Conservation (phyloP, 1,140 invertebrate genomes). For the Sogatella furcifera region DNA sequence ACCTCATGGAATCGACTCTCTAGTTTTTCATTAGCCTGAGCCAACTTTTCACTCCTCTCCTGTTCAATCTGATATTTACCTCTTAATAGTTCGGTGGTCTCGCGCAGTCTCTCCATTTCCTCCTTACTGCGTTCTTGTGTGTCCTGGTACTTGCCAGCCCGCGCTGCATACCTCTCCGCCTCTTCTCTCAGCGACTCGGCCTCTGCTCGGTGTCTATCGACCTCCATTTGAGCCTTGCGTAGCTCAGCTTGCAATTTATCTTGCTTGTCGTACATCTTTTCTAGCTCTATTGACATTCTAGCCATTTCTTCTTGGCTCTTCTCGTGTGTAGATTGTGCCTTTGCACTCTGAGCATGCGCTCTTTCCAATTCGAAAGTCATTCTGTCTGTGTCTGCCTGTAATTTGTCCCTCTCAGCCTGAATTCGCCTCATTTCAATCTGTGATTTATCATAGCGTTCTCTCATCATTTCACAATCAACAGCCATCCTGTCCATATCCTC, state of each 20-base stretch:
- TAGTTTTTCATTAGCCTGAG: conserved; percentile 41
- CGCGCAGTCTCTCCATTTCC: conserved; percentile 65
- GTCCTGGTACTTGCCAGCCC: conserved; percentile 69
- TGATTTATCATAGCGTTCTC: conserved; percentile 81
- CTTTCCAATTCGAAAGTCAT: conserved; percentile 75
- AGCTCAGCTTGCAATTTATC: conserved; percentile 74
- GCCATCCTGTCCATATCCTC: conserved; percentile 70
- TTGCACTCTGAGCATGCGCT: conserved; percentile 68
- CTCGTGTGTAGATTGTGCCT: conserved; percentile 70
- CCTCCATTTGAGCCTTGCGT: conserved; percentile 64
- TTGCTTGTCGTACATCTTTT: conserved; percentile 83
- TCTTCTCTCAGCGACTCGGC: conserved; percentile 55
- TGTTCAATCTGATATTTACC: conserved; percentile 83
- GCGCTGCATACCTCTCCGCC: conserved; percentile 58
- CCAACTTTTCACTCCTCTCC: conserved; percentile 54
- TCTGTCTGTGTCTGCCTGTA: conserved; percentile 72
- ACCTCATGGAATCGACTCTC: conserved; percentile 68
- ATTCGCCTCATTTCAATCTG: conserved; percentile 71
- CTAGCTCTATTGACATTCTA: conserved; percentile 72
- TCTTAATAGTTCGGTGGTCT: conserved; percentile 72
- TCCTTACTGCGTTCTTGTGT: conserved; percentile 59
- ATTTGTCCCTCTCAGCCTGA: conserved; percentile 75
- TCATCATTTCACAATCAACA: conserved; percentile 71
- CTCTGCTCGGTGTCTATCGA: conserved; percentile 54
- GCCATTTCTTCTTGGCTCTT: conserved; percentile 82